Conservation (phyloP, 2,888 invertebrate species). For the Conomelus anceps region DNA sequence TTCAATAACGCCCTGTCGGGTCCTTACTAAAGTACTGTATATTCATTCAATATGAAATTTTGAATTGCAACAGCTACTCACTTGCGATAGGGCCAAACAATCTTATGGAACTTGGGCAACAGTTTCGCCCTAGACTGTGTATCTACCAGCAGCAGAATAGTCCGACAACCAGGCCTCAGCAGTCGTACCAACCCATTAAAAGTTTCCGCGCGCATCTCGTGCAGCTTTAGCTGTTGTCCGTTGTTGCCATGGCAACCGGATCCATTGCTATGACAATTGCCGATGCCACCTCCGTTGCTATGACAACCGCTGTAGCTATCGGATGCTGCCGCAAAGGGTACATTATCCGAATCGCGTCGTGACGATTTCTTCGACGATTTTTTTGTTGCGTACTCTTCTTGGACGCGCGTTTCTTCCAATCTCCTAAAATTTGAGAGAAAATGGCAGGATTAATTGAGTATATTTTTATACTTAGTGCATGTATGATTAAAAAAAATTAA, state of each 20-base stretch:
- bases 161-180: conserved; percentile 90
- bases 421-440: conserved; percentile 40
- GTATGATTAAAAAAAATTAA: no score
- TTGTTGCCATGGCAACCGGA: not conserved
- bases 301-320: not conserved
- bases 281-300: not conserved
- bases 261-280: not conserved
- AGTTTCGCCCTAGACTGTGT: conserved; percentile 78
- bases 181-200: conserved; percentile 90
- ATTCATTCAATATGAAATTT: no score
- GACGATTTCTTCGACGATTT: conserved; percentile 43
- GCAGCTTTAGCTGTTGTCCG: conserved; percentile 56
- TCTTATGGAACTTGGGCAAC: conserved; percentile 84
- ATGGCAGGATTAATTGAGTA: no score
- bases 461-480: no score
- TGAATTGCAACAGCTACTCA: no score
- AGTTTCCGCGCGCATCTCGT: conserved; percentile 89
- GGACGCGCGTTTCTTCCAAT: conserved; percentile 53
- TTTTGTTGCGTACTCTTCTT: conserved; percentile 43
- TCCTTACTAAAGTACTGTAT: no score
- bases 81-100: conserved; percentile 94
- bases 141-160: conserved; percentile 85
- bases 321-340: not conserved
- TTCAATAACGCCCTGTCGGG: no score
- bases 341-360: not conserved